Percentiles rank a stretch among this genome's conserved stretches.
Conservation (phyloP, 2,113 vertebrate species). For the Camelus dromedarius region DNA sequence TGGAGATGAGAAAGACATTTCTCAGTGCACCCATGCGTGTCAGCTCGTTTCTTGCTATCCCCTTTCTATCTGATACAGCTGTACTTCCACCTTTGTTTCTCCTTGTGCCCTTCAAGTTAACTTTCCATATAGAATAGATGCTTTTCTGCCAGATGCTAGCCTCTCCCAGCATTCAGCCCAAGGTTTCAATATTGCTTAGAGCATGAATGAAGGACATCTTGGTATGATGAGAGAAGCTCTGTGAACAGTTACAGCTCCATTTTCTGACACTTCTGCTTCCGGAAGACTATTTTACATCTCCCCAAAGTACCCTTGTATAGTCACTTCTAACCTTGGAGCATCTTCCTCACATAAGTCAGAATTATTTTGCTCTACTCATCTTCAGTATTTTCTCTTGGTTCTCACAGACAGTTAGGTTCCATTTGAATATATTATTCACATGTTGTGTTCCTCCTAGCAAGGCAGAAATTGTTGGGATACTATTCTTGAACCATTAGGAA, state of each 20-base stretch:
- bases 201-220: not conserved
- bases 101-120: not conserved
- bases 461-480: conserved; percentile 6
- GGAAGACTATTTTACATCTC: not conserved
- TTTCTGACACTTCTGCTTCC: not conserved
- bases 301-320: rapidly evolving
- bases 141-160: not conserved
- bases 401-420: not conserved
- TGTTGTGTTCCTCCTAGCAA: not conserved
- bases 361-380: not conserved
- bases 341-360: not conserved
- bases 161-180: not conserved
- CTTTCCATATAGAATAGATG: not conserved
- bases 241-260: not conserved
- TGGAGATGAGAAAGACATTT: not conserved
- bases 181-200: not conserved
- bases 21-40: not conserved
- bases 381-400: conserved; percentile 12
- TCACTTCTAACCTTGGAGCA: not conserved
- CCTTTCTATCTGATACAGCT: not conserved
- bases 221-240: not conserved
- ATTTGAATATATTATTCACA: conserved; percentile 30
- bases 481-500: conserved; percentile 68
- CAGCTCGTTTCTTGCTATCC: not conserved
- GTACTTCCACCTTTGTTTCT: not conserved